Percentiles rank a stretch among this genome's conserved stretches.
Evolutionary conservation across 2,888 invertebrate species (phyloP).

Genomic region (Strigamia transsilvanica): DNA sequence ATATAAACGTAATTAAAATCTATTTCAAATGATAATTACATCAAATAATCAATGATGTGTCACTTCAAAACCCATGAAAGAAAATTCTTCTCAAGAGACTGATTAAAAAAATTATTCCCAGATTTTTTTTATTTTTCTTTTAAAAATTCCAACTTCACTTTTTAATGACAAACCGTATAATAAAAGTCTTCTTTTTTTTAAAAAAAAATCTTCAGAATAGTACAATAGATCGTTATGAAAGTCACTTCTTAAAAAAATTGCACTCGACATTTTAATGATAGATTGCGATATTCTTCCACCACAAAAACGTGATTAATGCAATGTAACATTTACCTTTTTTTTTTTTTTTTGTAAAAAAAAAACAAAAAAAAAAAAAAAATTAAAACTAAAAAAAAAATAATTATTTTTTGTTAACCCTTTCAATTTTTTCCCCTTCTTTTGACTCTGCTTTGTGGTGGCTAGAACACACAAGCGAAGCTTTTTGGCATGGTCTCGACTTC

Average conservation of each 20-base stretch:
- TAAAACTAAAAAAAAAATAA: too few relatives aligned
- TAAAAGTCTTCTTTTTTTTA: neutral
- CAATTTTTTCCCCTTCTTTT: neutral
- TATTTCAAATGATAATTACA: too few relatives aligned
- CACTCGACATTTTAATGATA: conserved; percentile 40
- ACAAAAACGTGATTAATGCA: conserved; percentile 33
- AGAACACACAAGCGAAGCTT: conserved; percentile 15
- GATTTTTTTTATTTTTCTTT: neutral
- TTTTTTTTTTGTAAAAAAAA: too few relatives aligned
- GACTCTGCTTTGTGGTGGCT: conserved; percentile 23
- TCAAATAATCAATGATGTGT: too few relatives aligned
- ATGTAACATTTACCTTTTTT: conserved; percentile 1
- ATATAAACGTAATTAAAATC: too few relatives aligned
- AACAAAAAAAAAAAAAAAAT: neutral
- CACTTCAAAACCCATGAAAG: too few relatives aligned
- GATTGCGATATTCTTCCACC: conserved; percentile 13
- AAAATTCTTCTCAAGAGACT: neutral
- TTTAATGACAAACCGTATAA: conserved; percentile 27
- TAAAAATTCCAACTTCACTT: neutral
- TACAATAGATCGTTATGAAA: conserved; percentile 48
- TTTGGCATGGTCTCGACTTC: conserved; percentile 49
- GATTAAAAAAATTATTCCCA: neutral
- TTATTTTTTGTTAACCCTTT: neutral
- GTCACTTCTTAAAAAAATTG: conserved; percentile 15
- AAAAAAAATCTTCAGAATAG: neutral